Evolutionary conservation across 2,113 vertebrate species (phyloP).

Genomic region (Nothocercus julius): DNA sequence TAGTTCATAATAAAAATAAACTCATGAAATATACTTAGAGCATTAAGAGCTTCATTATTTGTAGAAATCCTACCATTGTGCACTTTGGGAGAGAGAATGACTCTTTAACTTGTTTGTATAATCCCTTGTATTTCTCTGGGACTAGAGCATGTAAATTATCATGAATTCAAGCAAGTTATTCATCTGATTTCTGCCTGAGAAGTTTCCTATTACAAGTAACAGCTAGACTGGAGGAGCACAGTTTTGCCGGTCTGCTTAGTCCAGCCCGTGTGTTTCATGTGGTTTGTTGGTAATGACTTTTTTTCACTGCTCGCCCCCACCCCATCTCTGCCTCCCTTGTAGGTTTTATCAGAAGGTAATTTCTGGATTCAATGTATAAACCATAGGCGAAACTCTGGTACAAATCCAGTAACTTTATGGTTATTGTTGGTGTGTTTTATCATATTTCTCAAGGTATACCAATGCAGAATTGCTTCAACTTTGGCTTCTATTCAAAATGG

Average conservation of each 20-base stretch:
- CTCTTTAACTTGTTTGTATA: background rate
- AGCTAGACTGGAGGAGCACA: background rate
- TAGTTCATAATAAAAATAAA: background rate
- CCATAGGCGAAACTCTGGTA: background rate
- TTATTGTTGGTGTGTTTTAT: background rate
- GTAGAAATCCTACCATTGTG: background rate
- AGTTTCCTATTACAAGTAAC: background rate
- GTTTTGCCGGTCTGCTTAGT: background rate
- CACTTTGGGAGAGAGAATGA: background rate
- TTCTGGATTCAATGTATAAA: background rate
- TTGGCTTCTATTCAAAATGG: background rate
- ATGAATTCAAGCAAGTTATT: background rate
- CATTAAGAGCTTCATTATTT: background rate
- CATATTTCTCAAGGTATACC: background rate
- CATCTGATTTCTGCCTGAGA: background rate
- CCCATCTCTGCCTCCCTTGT: no score
- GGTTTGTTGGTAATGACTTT: background rate
- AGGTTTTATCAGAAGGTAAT: background rate
- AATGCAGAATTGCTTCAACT: background rate
- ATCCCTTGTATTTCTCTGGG: background rate
- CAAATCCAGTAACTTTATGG: background rate
- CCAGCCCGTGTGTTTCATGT: background rate
- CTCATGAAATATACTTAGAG: background rate
- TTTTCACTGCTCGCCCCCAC: no score
- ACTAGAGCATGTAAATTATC: background rate